Evolutionary conservation across 2,113 vertebrate genomes (phyloP), one percentile per base, ranked within the genome.

Genomic region (Crocuta crocuta): DNA sequence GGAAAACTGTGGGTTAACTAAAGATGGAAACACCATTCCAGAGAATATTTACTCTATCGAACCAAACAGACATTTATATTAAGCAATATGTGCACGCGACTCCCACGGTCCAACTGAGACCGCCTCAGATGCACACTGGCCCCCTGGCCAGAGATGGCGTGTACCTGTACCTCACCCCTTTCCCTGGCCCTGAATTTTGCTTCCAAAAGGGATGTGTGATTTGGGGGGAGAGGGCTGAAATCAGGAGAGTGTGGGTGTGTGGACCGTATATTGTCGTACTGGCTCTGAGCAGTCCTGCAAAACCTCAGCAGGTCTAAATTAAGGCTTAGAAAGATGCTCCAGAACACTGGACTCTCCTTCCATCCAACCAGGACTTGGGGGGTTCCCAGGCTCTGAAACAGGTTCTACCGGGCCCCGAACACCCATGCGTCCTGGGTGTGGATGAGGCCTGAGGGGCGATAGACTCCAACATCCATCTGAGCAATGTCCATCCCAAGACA

Each of bases 271-370:
- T 9, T 63, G 58, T 55, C 26, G 39, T 78, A 26, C 53, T 48
- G 78, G 79, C 31, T 79, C 63, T 24, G 35, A 95, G 4, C 10
- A 48, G 39, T 91, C 68, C 55, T 55, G 39, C 48, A 93, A 95
- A 86, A 50, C 73, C 50, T 78, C 58, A 78, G 39, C 58, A 84
- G 45, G 23, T 58, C 85, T 39, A 79, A 89, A 24, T 93, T 53
- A 82, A 93, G 58, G 66, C 79, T 93, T 80, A 80, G n/a, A 90
- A 43, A 93, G 61, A 89, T 53, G 21, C 76, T 71, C 50, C 63
- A 84, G 80, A 89, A 89, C 19, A 23, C 43, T 89, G 88, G 28
- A 76, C 50, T 70, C 50, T 70, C 23, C 61, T 79, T 63, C 58
- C 45, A 70, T 68, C 48, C 26, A 66, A 80, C 28, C 66, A 83